Percentiles rank a stretch among this genome's conserved stretches.
These are phyloP conservation scores for Ophion costatus DNA, from an alignment of 2,888 invertebrate species.

Conservation along the genomic window DNA sequence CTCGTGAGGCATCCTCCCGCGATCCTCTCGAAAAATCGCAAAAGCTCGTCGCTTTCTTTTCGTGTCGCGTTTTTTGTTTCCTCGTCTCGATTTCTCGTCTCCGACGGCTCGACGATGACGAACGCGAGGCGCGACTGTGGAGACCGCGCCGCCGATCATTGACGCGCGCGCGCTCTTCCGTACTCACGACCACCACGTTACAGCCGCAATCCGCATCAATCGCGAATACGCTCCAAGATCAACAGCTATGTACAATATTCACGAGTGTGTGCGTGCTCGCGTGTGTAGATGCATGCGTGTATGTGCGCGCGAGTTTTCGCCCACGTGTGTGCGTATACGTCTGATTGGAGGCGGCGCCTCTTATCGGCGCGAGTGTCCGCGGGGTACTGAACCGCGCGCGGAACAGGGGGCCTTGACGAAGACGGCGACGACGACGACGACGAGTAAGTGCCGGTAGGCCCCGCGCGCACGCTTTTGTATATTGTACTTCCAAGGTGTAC, in stretches of 20 bases:
- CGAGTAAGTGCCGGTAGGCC: constrained; percentile 66
- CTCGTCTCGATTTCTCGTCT: no score
- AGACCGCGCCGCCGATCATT: no score
- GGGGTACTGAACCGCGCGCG: constrained; percentile 78
- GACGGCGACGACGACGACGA: no score
- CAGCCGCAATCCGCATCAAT: no score
- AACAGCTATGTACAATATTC: neutral
- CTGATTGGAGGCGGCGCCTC: constrained; percentile 75
- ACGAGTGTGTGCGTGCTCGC: neutral
- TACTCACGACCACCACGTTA: no score
- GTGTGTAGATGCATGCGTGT: neutral
- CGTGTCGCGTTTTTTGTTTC: no score
- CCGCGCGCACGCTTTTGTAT: constrained; percentile 71
- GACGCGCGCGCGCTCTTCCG: no score
- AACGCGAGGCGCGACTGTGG: no score
- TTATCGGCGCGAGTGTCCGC: constrained; percentile 80
- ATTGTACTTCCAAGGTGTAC: constrained; percentile 43
- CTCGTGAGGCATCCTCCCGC: no score
- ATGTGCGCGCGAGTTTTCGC: neutral
- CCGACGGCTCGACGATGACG: no score
- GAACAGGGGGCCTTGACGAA: constrained; percentile 67
- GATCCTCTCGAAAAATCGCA: no score
- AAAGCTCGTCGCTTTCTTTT: no score
- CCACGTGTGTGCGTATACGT: neutral
- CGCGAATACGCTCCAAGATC: neutral